Evolutionary conservation across 2,797 vertebrate genomes (phyloP).

Genomic region (Sarcophilus harrisii): DNA sequence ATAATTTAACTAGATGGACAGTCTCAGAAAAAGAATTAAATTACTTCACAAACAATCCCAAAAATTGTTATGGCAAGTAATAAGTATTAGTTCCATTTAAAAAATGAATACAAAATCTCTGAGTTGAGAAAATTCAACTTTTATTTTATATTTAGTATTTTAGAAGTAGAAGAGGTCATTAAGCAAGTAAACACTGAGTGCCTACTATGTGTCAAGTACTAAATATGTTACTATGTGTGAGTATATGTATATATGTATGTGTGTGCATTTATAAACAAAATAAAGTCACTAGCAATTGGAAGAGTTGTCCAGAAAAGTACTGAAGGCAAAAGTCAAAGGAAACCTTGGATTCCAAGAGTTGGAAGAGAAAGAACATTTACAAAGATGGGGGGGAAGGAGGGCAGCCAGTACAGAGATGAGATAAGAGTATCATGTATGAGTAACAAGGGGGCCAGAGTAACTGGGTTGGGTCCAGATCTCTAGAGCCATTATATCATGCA

Average conservation of each 20-base stretch:
- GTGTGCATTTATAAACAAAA: too few relatives aligned
- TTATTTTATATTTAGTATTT: background rate
- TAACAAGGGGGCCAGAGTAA: background rate
- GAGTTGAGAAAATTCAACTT: conserved; percentile 4
- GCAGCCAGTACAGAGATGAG: background rate
- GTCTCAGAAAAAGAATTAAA: background rate
- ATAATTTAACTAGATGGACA: background rate
- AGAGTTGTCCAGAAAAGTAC: background rate
- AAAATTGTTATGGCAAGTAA: background rate
- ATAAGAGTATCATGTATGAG: background rate
- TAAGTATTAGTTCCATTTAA: background rate
- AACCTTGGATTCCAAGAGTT: background rate
- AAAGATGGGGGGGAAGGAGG: background rate
- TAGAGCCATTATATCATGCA: background rate
- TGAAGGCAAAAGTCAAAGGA: background rate
- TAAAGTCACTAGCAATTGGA: background rate
- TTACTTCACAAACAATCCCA: background rate
- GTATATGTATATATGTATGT: too few relatives aligned
- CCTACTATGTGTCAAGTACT: background rate
- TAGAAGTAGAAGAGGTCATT: background rate
- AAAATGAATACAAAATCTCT: conserved; percentile 9
- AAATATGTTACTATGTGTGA: background rate
- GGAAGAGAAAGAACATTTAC: background rate
- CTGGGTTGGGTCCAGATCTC: background rate
- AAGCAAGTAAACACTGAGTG: background rate